A percentile compares a stretch with the other conserved stretches of the same genome.
These are phyloP conservation scores for Drosophila repleta DNA, from an alignment of 1,140 invertebrate genomes.

Conservation along the genomic window DNA sequence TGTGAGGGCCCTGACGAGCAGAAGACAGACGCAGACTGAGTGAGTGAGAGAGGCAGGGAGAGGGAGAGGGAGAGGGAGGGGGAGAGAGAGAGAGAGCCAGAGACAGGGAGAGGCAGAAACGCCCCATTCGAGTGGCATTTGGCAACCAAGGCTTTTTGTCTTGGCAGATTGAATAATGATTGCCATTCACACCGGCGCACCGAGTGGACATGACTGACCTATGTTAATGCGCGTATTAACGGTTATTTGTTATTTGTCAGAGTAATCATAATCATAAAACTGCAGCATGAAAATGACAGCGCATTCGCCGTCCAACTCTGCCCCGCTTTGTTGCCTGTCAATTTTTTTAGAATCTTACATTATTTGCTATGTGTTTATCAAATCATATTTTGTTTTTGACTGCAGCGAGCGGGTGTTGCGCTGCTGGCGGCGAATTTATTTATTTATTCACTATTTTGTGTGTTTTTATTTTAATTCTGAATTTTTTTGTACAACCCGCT, in stretches of 20 bases:
- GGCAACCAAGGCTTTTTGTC: constrained; percentile 41
- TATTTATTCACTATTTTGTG: constrained; percentile 15
- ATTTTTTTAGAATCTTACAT: constrained; percentile 39
- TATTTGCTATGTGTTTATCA: constrained; percentile 45
- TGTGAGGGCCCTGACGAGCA: constrained; percentile 7
- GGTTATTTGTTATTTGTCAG: constrained; percentile 61
- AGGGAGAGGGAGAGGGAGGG: constrained; percentile 1
- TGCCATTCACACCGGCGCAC: constrained; percentile 31
- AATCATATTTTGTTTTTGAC: constrained; percentile 27
- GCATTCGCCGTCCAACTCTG: constrained; percentile 27
- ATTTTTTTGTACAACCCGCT: constrained; percentile 12
- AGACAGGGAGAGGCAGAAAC: constrained; percentile 2
- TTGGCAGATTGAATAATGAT: constrained; percentile 58
- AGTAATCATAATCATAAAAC: constrained; percentile 41
- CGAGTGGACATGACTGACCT: constrained; percentile 51
- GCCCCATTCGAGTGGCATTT: constrained; percentile 51
- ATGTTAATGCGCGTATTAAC: constrained; percentile 55
- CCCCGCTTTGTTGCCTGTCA: constrained; percentile 46
- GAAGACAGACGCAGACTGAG: not conserved
- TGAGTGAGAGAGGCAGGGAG: not conserved
- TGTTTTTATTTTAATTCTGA: no score
- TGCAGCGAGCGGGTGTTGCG: no score
- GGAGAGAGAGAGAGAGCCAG: not conserved
- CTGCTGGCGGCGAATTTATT: no score
- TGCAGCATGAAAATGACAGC: constrained; percentile 35